Conservation (phyloP, 35 echinoderm and acorn worm genomes). For the Apostichopus japonicus region DNA sequence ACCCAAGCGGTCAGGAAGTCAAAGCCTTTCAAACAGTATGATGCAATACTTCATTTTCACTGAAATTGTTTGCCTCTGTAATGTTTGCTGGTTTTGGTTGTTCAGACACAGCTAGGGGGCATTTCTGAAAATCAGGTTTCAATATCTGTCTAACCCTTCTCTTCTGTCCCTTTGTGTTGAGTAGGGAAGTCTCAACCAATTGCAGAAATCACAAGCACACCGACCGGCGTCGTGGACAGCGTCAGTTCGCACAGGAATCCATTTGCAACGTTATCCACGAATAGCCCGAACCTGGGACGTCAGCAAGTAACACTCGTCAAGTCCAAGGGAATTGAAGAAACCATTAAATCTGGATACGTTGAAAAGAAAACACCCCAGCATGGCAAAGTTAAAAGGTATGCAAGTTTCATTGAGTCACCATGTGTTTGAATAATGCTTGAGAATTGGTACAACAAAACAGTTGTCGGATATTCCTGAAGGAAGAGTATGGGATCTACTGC, state of each 20-base stretch:
- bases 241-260: constrained; percentile 45
- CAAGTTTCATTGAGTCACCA: background rate
- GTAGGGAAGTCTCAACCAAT: constrained; percentile 60
- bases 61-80: no score
- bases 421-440: background rate
- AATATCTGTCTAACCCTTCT: no score
- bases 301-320: background rate
- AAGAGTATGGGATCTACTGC: constrained; percentile 8
- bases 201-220: constrained; percentile 65
- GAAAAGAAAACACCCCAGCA: constrained; percentile 43
- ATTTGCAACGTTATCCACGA: constrained; percentile 54
- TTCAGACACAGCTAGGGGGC: no score
- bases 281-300: constrained; percentile 37
- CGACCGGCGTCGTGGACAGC: background rate
- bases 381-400: constrained; percentile 39
- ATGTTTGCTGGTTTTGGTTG: no score
- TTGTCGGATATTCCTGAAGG: constrained; percentile 2
- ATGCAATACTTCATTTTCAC: no score
- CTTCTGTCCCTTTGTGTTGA: constrained; percentile 20
- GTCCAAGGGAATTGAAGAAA: constrained; percentile 36
- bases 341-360: background rate
- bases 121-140: no score
- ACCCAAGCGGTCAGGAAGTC: no score
- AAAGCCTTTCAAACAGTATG: no score
- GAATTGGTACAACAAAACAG: background rate